Evolutionary conservation across 2,888 invertebrate genomes (phyloP), one percentile per base, ranked within the genome.

Genomic region (Polylopha cassiicola): DNA sequence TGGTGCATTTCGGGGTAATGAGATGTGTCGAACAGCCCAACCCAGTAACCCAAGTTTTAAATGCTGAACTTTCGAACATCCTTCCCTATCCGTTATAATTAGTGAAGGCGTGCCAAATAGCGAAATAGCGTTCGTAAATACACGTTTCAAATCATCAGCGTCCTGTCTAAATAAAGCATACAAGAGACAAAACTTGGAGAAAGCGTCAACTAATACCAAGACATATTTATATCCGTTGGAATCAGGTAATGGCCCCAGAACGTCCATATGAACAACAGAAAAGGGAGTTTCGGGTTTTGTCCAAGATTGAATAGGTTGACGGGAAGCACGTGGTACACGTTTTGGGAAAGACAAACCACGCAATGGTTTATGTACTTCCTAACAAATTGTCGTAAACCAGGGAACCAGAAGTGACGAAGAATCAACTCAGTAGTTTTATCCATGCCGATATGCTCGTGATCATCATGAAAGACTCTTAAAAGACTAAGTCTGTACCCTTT

Each of bases 201-300:
- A 30, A 4, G 38, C 30, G 8, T 38, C 38, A 13, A 38, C 8
- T 2, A 21, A 9, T 9, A 37, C 15, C 10, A 37, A 16, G 5
- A 37, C 37, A 11, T 22, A 37, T 23, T 28, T 28, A 16, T 18
- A 37, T 3, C 26, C 38, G 14, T 38, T 26, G n/a, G n/a, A n/a
- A n/a, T n/a, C n/a, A n/a, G n/a, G n/a, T n/a, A n/a, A n/a, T n/a
- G n/a, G n/a, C n/a, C 5, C 18, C 16, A 4, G 3, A n/a, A 5
- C 32, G 33, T 38, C 31, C 2, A 26, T 7, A 11, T 38, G 31
- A 2, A 38, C 7, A 3, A 26, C 31, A 6, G 8, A 3, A 17
- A 38, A 38, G 4, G 38, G 38, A 8, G n/a, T 9, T n/a, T 8
- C 9, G 2, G 38, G 38, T 9, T 38, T 31, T 5, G 3, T 5